Conservation (phyloP, 2,113 vertebrate species). For the Suncus etruscus region DNA sequence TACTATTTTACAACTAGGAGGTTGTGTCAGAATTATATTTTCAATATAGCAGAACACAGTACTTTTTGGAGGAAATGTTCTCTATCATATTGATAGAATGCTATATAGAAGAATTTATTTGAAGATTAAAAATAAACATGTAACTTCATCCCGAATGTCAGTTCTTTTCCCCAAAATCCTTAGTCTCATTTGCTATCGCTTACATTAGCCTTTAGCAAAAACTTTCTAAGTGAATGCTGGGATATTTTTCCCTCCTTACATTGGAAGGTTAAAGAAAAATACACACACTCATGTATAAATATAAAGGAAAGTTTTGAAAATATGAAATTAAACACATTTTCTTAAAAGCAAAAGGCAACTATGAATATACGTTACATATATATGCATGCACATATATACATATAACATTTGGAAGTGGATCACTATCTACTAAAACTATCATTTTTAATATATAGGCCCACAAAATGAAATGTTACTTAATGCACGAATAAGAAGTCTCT, state of each 20-base stretch:
- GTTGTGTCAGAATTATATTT: neutral
- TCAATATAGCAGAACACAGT: neutral
- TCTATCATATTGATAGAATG: neutral
- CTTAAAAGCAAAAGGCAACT: neutral
- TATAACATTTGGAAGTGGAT: slow-evolving; percentile 76
- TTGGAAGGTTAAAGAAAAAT: neutral
- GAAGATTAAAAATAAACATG: neutral
- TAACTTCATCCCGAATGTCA: neutral
- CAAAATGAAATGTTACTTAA: slow-evolving; percentile 79
- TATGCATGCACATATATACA: neutral
- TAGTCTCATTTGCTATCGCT: neutral
- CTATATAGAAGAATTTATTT: neutral
- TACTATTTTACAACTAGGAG: neutral
- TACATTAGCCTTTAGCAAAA: neutral
- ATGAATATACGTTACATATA: slow-evolving; percentile 47
- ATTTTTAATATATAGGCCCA: slow-evolving; percentile 68
- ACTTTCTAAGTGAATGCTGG: neutral
- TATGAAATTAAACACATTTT: neutral
- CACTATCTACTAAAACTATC: slow-evolving; percentile 78
- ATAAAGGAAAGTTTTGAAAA: neutral
- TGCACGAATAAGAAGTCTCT: slow-evolving; percentile 67
- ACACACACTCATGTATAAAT: neutral
- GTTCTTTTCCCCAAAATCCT: neutral
- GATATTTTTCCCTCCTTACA: neutral
- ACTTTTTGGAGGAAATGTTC: neutral